Conservation (phyloP, 2,113 vertebrate genomes). For the Heliornis fulica region DNA sequence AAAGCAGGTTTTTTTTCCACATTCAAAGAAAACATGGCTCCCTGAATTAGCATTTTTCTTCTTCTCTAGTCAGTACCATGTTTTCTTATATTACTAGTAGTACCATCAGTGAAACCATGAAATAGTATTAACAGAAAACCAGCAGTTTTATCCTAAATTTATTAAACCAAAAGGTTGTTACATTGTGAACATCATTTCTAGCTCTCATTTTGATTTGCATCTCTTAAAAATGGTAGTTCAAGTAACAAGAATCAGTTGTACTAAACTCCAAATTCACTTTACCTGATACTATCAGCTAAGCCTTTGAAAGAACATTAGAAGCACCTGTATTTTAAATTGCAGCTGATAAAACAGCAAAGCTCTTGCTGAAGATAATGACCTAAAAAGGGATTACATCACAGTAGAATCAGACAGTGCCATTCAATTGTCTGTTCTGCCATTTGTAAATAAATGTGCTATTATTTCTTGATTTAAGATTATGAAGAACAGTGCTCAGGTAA, state of each 20-base stretch:
- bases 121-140: background rate
- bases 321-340: slow-evolving; percentile 33
- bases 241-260: slow-evolving; percentile 4
- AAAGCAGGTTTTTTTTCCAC: accelerated
- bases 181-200: background rate
- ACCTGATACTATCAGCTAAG: slow-evolving; percentile 23
- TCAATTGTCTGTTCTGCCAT: slow-evolving; percentile 30
- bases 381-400: slow-evolving; percentile 48
- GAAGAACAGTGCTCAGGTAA: background rate
- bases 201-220: background rate
- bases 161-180: background rate
- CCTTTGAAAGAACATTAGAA: slow-evolving; percentile 40
- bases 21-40: background rate
- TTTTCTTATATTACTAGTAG: background rate
- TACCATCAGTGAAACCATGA: background rate
- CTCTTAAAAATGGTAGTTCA: background rate
- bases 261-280: slow-evolving; percentile 11
- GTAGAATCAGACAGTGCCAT: slow-evolving; percentile 7
- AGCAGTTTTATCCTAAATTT: background rate
- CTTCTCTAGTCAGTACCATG: background rate
- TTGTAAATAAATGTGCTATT: slow-evolving; percentile 24
- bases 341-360: slow-evolving; percentile 41
- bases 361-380: slow-evolving; percentile 49
- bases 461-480: slow-evolving; percentile 55
- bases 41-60: background rate